These are phyloP conservation scores for Formicarius rufipectus DNA, from an alignment of 2,113 vertebrate species.

Conservation along the genomic window DNA sequence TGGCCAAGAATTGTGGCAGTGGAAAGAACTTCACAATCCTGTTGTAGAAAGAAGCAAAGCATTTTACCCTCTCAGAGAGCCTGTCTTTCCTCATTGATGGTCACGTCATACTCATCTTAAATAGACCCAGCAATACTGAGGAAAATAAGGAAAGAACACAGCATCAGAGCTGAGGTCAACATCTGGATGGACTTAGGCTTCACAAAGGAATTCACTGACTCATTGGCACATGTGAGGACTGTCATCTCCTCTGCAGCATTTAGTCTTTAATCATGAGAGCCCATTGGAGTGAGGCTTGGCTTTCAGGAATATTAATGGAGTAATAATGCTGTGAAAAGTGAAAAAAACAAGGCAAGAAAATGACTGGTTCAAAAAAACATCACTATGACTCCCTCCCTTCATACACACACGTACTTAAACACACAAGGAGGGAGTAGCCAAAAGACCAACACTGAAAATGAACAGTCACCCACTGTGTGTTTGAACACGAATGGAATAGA, in stretches of 20 bases:
- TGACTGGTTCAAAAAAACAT: not conserved
- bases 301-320: constrained; percentile 50
- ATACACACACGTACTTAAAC: not conserved
- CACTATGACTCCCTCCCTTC: not conserved
- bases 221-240: constrained; percentile 52
- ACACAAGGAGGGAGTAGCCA: not conserved
- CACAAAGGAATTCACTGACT: constrained; percentile 62
- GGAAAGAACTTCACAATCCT: constrained; percentile 16
- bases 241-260: constrained; percentile 52
- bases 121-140: not conserved
- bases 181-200: constrained; percentile 64
- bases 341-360: not conserved
- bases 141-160: constrained; percentile 38
- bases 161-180: constrained; percentile 57
- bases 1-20: not conserved
- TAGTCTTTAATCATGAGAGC: constrained; percentile 34
- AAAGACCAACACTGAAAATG: not conserved
- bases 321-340: constrained; percentile 16
- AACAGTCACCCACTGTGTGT: not conserved
- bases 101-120: constrained; percentile 44
- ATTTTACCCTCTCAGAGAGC: not conserved
- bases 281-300: constrained; percentile 19
- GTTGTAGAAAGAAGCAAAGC: not conserved
- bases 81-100: constrained; percentile 26
- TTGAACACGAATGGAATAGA: not conserved